phyloP scores from a whole-genome alignment of 2,888 invertebrate genomes.

The Pseudoips prasinana region DNA sequence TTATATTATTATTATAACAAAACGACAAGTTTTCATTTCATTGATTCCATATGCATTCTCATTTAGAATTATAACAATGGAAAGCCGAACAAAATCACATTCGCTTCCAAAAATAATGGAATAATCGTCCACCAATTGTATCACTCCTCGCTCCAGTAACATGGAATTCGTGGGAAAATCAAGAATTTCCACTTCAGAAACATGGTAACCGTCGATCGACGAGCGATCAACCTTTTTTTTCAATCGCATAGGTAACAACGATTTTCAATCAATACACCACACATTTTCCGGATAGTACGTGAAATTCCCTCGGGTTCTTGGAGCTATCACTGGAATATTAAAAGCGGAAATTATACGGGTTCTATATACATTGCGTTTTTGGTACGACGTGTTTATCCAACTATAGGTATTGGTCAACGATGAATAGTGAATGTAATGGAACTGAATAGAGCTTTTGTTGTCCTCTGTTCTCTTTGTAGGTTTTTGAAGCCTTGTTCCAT shows the following conservation, averaged over 20 bases:
- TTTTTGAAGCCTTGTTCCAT: slow-evolving; percentile 35
- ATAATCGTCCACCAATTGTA: slow-evolving; percentile 22
- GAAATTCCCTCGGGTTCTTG: slow-evolving; percentile 29
- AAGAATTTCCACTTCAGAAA: slow-evolving; percentile 28
- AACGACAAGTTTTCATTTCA: no score
- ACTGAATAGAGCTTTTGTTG: neutral
- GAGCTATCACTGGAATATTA: slow-evolving; percentile 10
- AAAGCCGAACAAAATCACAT: no score
- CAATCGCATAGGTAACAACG: slow-evolving; percentile 30
- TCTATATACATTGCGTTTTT: slow-evolving; percentile 19
- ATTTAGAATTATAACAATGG: no score
- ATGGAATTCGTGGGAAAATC: slow-evolving; percentile 26
- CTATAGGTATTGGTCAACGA: slow-evolving; percentile 5
- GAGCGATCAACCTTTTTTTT: slow-evolving; percentile 26
- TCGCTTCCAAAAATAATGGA: slow-evolving; percentile 13
- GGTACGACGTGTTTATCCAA: neutral
- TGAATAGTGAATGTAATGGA: slow-evolving; percentile 8
- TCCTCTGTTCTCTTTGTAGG: slow-evolving; percentile 1
- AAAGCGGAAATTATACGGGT: slow-evolving; percentile 7
- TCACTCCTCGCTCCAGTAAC: slow-evolving; percentile 21
- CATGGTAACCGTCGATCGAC: slow-evolving; percentile 12
- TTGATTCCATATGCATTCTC: no score
- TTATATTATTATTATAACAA: no score
- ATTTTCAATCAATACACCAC: slow-evolving; percentile 48
- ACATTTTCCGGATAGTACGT: slow-evolving; percentile 42